These are phyloP conservation scores for Netelia melanura DNA, from an alignment of 2,888 invertebrate species.

Conservation along the genomic window DNA sequence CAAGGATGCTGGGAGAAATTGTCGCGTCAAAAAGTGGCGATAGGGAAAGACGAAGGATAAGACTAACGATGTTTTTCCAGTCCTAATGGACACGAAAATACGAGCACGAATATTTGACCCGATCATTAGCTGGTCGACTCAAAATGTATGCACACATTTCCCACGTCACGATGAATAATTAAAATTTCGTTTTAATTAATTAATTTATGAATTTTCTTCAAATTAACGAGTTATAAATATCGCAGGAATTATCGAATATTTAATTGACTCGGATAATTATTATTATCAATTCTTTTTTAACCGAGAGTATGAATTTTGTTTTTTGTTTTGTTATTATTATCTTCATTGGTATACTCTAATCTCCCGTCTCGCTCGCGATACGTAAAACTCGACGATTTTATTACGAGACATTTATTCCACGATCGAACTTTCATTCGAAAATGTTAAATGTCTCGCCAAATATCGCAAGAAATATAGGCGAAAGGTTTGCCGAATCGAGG, in stretches of 20 bases:
- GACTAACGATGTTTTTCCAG: constrained; percentile 26
- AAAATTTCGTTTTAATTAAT: neutral
- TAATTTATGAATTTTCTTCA: neutral
- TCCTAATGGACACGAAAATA: constrained; percentile 39
- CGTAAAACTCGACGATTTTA: neutral
- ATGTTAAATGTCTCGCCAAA: constrained; percentile 57
- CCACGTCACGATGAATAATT: constrained; percentile 13
- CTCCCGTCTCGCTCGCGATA: neutral
- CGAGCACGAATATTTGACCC: constrained; percentile 20
- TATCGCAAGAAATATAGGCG: constrained; percentile 27
- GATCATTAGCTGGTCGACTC: constrained; percentile 52
- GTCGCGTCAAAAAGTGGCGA: constrained; percentile 10
- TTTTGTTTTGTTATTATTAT: neutral
- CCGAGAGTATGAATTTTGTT: neutral
- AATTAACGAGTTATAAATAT: neutral
- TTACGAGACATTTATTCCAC: constrained; percentile 17
- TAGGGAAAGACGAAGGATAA: constrained; percentile 33
- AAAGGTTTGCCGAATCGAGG: constrained; percentile 7
- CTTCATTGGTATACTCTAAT: neutral
- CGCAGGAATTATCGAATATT: no score
- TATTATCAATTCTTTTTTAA: no score
- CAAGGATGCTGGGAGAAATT: constrained; percentile 24
- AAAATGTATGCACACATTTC: constrained; percentile 37
- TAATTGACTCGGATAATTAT: no score
- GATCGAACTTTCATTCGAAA: constrained; percentile 46